Conservation (phyloP, 2,113 vertebrate species). For the Electrona antarctica region DNA sequence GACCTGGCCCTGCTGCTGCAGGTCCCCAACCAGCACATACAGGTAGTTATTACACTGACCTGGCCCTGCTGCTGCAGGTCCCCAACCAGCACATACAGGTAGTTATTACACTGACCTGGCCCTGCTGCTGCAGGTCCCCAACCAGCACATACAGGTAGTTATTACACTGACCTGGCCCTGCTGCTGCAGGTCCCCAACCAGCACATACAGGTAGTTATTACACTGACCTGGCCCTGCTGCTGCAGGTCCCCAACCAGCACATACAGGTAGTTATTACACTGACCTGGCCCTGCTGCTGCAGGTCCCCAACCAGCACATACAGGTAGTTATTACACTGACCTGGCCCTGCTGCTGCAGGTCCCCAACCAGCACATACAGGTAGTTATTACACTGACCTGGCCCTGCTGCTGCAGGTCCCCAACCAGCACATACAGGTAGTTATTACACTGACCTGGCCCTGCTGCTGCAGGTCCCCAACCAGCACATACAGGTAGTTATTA, state of each 20-base stretch:
- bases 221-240: slow-evolving; percentile 88
- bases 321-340: slow-evolving; percentile 88
- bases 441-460: slow-evolving; percentile 90
- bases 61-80: slow-evolving; percentile 91
- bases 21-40: slow-evolving; percentile 91
- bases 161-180: slow-evolving; percentile 90
- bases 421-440: slow-evolving; percentile 88
- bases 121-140: slow-evolving; percentile 91
- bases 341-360: slow-evolving; percentile 91
- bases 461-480: slow-evolving; percentile 93
- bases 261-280: slow-evolving; percentile 88
- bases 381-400: slow-evolving; percentile 87
- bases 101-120: slow-evolving; percentile 87
- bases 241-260: slow-evolving; percentile 93
- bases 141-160: slow-evolving; percentile 88
- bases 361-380: slow-evolving; percentile 93
- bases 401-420: slow-evolving; percentile 91
- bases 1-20: slow-evolving; percentile 91
- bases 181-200: slow-evolving; percentile 93
- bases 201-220: slow-evolving; percentile 89
- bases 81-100: slow-evolving; percentile 93
- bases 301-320: slow-evolving; percentile 91
- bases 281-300: slow-evolving; percentile 91
- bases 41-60: slow-evolving; percentile 88
- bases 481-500: slow-evolving; percentile 89